These are phyloP conservation scores for Alaudala cheleensis DNA, from an alignment of 2,113 vertebrate genomes.

Conservation along the genomic window DNA sequence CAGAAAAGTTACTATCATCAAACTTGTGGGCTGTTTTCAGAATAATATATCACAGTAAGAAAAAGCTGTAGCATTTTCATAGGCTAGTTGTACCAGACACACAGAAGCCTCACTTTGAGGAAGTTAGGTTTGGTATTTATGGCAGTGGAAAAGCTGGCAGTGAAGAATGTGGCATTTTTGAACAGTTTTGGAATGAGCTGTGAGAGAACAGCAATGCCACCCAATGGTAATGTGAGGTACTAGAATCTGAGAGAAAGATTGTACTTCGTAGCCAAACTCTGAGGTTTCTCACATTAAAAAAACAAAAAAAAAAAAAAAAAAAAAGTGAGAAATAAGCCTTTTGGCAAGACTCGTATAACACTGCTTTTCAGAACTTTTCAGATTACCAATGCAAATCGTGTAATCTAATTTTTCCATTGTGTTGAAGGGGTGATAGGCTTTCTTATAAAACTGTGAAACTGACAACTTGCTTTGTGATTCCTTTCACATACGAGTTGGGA, in stretches of 20 bases:
- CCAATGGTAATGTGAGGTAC: not conserved
- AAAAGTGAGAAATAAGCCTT: not conserved
- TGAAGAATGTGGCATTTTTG: not conserved
- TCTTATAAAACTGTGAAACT: not conserved
- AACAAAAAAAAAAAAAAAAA: not conserved
- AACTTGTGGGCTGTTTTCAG: not conserved
- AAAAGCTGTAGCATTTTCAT: not conserved
- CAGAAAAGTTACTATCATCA: not conserved
- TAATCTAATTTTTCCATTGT: not conserved
- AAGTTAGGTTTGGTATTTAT: not conserved
- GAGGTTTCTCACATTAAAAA: not conserved
- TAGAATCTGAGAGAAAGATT: no score
- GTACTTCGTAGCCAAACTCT: rapidly evolving
- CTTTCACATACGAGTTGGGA: rapidly evolving
- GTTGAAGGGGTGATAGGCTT: not conserved
- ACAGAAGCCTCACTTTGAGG: not conserved
- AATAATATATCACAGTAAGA: not conserved
- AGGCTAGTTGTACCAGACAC: not conserved
- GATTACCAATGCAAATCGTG: rapidly evolving
- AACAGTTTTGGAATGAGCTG: not conserved
- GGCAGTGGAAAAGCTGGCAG: rapidly evolving
- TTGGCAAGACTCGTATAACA: rapidly evolving
- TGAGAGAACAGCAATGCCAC: not conserved
- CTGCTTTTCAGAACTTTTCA: not conserved
- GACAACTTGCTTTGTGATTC: not conserved